Evolutionary conservation across 2,888 invertebrate species (phyloP).

Genomic region (Gymnocheta viridis): DNA sequence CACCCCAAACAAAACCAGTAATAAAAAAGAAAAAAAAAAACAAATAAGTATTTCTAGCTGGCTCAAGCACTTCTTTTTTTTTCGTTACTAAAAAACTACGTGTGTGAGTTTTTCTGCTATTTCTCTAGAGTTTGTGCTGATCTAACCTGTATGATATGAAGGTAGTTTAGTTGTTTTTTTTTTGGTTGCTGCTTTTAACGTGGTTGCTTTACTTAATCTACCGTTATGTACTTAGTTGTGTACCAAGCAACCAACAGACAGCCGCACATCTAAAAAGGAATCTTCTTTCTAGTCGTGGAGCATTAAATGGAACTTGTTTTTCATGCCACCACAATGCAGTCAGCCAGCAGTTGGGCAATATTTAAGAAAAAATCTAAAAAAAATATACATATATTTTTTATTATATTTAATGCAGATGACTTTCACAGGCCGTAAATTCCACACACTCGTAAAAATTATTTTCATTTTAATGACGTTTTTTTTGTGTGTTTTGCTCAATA

Average conservation of each 20-base stretch:
- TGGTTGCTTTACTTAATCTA: constrained; percentile 51
- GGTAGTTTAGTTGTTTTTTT: constrained; percentile 62
- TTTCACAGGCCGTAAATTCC: constrained; percentile 69
- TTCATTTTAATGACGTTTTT: constrained; percentile 58
- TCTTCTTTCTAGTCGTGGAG: constrained; percentile 46
- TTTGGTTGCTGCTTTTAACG: not conserved
- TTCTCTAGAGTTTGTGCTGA: constrained; percentile 43
- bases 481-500: constrained; percentile 1
- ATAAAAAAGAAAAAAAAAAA: not conserved
- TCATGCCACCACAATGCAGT: constrained; percentile 11
- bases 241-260: too few relatives aligned
- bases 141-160: constrained; percentile 68
- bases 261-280: constrained; percentile 41
- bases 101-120: constrained; percentile 11
- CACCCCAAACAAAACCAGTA: constrained; percentile 6
- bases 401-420: constrained; percentile 49
- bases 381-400: constrained; percentile 22
- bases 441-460: constrained; percentile 51
- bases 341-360: constrained; percentile 18
- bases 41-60: not conserved
- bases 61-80: constrained; percentile 9
- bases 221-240: constrained; percentile 57
- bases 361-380: constrained; percentile 44
- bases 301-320: constrained; percentile 53
- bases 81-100: not conserved